Base-by-base conservation (phyloP, 2,797 vertebrate genomes). In the Ateles fusciceps region DNA sequence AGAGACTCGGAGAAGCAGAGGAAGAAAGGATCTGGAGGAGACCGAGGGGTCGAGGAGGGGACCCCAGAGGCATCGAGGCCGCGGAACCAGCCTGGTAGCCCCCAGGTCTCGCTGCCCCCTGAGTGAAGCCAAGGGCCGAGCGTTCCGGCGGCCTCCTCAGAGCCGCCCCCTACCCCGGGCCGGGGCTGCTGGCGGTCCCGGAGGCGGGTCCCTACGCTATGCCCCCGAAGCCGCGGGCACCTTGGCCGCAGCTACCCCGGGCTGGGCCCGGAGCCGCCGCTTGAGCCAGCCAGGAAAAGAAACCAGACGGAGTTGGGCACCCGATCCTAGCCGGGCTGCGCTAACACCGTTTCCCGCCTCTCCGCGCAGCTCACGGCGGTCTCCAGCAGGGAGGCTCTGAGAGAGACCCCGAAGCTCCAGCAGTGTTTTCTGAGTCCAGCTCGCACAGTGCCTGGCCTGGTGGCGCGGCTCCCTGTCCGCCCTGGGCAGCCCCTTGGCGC, bases 401-500 rank as follows among this genome's bases (percentile, higher is more conserved):
- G 76, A 94, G 80, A 61, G 83, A 94, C 91, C 75, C 74, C 48
- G 88, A 92, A 78, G 79, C 95, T 80, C 33, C 95, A 30, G 89
- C 84, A 30, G 97, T 81, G 89, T 57, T 97, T 95, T 90, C 90
- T 75, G 95, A 97, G 79, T 78, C 57, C 90, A 30, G 87, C 59
- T 91, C 52, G n/a, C 74, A 79, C 52, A 22, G 96, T 92, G 76
- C 94, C 91, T 44, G 91, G 88, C 95, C 97, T 97, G 91, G 97
- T 79, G 90, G 96, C 72, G 84, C 48, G 93, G 90, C 55, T 97
- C 39, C 9, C 28, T 81, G 15, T 81, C 90, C 90, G 93, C 96
- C 46, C 92, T 93, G 96, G 97, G 98, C 97, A 97, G 96, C 97
- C 95, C 97, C 72, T 97, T 96, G 98, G 97, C 96, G 97, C 97